Base-by-base conservation (phyloP, 2,797 vertebrate genomes). In the Heliangelus exortis region DNA sequence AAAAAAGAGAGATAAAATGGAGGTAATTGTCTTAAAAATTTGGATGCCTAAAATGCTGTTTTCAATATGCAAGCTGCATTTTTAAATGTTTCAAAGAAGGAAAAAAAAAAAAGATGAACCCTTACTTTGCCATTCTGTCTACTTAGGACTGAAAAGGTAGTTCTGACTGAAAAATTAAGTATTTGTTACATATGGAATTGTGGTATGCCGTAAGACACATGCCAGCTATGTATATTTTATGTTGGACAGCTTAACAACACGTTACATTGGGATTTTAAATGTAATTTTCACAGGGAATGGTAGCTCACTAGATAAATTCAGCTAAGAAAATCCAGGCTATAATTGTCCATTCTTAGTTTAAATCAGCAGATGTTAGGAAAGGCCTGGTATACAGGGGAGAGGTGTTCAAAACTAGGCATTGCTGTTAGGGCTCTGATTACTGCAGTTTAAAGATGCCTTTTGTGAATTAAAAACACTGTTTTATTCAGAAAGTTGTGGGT, bases 401-500 rank as follows among this genome's bases (percentile, higher is more conserved):
- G 39, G 39, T 71, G 65, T 83, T 95, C 51, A 84, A n/a, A 86
- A 72, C 66, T 43, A 2, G 34, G 53, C n/a, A 2, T 84, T 50
- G 15, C 7, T 1, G 19, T 65, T 72, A 66, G 69, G 29, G n/a
- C 39, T 93, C 57, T 55, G 33, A 58, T 50, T 80, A n/a, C 33
- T 43, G 43, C 48, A 47, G 12, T 84, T 91, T 77, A 58, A 73
- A 26, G 33, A 1, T 31, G 39, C 36, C 33, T 65, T 67, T 90
- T 95, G 83, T 93, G 87, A 69, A 41, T 57, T 65, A 79, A 55
- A 79, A 55, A 78, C 81, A 90, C 31, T 84, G 59, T 59, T 89
- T 87, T 76, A 79, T 82, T 93, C 72, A 92, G 72, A 39, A 84
- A 65, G 25, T 51, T 93, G 75, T 90, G 87, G 67, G 15, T 81